phyloP scores from a whole-genome alignment of 1,140 invertebrate species.

The Drosophila orena region DNA sequence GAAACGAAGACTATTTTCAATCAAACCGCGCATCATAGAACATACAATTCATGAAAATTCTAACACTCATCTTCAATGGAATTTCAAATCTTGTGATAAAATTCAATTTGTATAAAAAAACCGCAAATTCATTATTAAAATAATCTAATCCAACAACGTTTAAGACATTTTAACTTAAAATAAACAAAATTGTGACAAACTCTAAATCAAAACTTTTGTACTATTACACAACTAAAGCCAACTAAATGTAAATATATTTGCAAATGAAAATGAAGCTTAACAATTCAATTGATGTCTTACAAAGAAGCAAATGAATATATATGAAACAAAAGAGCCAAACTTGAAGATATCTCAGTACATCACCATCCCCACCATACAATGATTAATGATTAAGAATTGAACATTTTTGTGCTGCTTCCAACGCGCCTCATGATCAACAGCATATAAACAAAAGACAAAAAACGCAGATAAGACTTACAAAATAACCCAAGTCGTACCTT shows the following conservation, averaged over 20 bases:
- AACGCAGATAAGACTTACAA: conserved; percentile 24
- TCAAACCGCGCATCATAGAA: neutral
- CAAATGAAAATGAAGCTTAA: neutral
- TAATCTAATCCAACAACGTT: neutral
- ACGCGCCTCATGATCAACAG: conserved; percentile 19
- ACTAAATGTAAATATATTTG: neutral
- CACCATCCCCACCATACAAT: neutral
- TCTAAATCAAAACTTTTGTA: neutral
- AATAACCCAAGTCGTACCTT: conserved; percentile 55
- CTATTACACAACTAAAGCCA: neutral
- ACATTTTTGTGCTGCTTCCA: neutral
- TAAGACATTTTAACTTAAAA: neutral
- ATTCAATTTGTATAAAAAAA: no score
- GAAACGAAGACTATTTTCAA: no score
- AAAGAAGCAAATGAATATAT: neutral
- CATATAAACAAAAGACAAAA: conserved; percentile 26
- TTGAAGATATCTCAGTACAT: neutral
- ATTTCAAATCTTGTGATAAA: no score
- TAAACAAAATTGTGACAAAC: neutral
- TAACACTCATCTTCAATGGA: no score
- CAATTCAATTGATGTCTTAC: no score
- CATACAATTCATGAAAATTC: no score
- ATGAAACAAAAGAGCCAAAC: neutral
- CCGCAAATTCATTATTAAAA: no score
- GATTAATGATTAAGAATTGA: neutral